phyloP scores from a whole-genome alignment of 2,113 vertebrate species.

The Perccottus glenii region DNA sequence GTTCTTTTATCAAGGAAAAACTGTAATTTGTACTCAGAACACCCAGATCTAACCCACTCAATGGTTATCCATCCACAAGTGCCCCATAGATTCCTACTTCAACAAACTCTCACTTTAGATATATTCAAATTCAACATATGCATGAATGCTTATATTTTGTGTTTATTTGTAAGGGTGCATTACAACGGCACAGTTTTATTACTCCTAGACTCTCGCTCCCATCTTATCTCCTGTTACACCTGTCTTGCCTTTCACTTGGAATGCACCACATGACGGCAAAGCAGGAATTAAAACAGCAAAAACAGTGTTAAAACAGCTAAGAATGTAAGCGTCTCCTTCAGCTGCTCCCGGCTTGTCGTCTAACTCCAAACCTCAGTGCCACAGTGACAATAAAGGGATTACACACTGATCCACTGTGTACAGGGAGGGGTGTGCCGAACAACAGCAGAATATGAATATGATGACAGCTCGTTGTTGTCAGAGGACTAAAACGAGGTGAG shows the following conservation, averaged over 20 bases:
- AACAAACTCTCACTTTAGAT: not conserved
- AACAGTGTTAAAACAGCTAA: conserved; percentile 24
- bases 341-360: conserved; percentile 45
- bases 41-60: too few species aligned
- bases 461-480: conserved; percentile 52
- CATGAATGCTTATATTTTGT: not conserved
- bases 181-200: conserved; percentile 18
- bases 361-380: conserved; percentile 32
- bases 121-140: not conserved
- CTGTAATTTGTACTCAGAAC: too few species aligned
- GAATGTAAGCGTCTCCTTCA: conserved; percentile 35
- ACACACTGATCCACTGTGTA: conserved; percentile 54
- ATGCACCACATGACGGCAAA: conserved; percentile 7
- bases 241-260: conserved; percentile 12
- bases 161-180: conserved; percentile 5
- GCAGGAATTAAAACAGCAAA: conserved; percentile 24
- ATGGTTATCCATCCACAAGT: too few species aligned
- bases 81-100: too few species aligned
- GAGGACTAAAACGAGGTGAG: conserved; percentile 41
- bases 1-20: too few species aligned
- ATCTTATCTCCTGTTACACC: conserved; percentile 28
- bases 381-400: conserved; percentile 61
- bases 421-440: conserved; percentile 55
- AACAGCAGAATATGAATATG: conserved; percentile 61
- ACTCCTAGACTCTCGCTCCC: conserved; percentile 16